Evolutionary conservation across 35 echinoderm and acorn worm species (phyloP), one percentile per base, ranked within the genome.

Genomic region (Eucidaris tribuloides): DNA sequence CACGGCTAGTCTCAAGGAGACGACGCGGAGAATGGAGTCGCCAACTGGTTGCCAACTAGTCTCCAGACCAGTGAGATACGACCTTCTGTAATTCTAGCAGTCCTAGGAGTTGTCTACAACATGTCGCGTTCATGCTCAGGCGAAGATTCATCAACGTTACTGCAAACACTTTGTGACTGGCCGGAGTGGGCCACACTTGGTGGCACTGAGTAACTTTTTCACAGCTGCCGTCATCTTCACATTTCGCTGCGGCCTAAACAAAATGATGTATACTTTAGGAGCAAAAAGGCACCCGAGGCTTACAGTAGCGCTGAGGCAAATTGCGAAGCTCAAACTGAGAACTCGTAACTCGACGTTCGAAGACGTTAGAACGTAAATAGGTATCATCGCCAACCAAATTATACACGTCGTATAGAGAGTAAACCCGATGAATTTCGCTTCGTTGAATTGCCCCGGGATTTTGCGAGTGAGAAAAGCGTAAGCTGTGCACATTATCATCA

Each of bases 361-460:
- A 38, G 83, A 41, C n/a, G 87, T 96, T 40, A 96, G 55, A 18
- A 82, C 71, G 42, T 96, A 96, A 0, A 96, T 81, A 0, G 93
- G 93, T 19, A 96, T 85, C 89, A 96, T 91, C 0, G 93, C 89
- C 42, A 96, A 62, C 93, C 93, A 96, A 28, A 96, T 87, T 9
- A 96, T 82, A 81, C 93, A 96, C 17, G 93, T 91, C 11, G 93
- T 92, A 76, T 96, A 96, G 63, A 84, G 87, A 1, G 93, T 96
- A 7, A 96, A 82, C 0, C 93, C 93, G 30, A 96, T 96, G 62
- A 78, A 86, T 68, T 96, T 96, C 0, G 93, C 89, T 60, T 96
- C 93, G 33, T 89, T 96, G 48, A 91, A 96, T 30, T 91, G 88
- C 17, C 84, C 89, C 2, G 93, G 93, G 19, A 91, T 91, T 59